These are phyloP conservation scores for Gobio occitaniae DNA, from an alignment of 2,797 vertebrate genomes.

Conservation along the genomic window DNA sequence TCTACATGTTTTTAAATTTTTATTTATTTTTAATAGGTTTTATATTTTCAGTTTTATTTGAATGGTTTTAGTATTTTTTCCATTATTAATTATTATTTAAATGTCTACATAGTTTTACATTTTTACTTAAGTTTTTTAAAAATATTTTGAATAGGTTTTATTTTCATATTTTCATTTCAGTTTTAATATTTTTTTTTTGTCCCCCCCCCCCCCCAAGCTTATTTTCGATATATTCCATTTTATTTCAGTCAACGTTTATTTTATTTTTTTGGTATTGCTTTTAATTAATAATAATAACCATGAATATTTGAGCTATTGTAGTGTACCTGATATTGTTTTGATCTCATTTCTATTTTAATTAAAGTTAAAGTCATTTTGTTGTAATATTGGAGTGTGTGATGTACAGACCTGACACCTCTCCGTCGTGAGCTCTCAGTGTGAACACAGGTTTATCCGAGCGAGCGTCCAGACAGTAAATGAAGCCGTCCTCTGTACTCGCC, in stretches of 20 bases:
- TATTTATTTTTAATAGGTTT: too few relatives aligned
- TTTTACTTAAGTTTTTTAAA: too few relatives aligned
- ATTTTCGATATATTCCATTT: too few relatives aligned
- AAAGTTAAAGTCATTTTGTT: neutral
- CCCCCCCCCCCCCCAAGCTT: too few relatives aligned
- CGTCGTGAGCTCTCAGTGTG: conserved; percentile 92
- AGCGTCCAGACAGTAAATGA: conserved; percentile 95
- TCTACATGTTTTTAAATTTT: too few relatives aligned
- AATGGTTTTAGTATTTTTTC: neutral
- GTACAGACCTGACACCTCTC: conserved; percentile 89
- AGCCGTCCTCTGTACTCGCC: conserved; percentile 97
- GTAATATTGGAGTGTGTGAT: too few relatives aligned
- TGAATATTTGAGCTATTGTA: neutral
- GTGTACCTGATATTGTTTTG: neutral
- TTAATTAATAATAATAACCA: neutral
- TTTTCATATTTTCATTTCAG: too few relatives aligned
- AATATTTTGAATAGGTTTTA: too few relatives aligned
- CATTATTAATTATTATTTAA: too few relatives aligned
- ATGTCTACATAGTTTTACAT: too few relatives aligned
- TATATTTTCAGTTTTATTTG: too few relatives aligned
- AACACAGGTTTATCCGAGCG: conserved; percentile 94
- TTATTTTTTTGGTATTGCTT: neutral
- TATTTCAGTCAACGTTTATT: neutral
- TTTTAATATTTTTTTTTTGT: too few relatives aligned
- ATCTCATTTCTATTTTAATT: neutral